Percentiles rank a stretch among this genome's conserved stretches.
phyloP scores from a whole-genome alignment of 2,888 invertebrate genomes.

The Apamea crenata region DNA sequence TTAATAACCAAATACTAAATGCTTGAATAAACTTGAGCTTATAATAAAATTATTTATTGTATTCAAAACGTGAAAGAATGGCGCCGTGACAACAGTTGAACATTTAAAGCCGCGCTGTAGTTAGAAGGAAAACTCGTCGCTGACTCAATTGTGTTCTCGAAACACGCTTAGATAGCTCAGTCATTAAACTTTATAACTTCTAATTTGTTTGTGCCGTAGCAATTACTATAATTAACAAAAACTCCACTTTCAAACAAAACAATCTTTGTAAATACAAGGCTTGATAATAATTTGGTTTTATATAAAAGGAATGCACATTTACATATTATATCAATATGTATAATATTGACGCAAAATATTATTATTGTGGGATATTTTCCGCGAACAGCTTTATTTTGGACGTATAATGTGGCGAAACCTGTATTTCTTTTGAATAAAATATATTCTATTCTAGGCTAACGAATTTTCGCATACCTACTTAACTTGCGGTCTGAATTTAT shows the following conservation, averaged over 20 bases:
- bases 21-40: slow-evolving; percentile 1
- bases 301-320: slow-evolving; percentile 48
- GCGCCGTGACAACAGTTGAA: slow-evolving; percentile 39
- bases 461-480: slow-evolving; percentile 29
- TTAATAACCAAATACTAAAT: neutral
- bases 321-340: slow-evolving; percentile 42
- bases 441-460: slow-evolving; percentile 15
- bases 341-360: slow-evolving; percentile 45
- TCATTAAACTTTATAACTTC: slow-evolving; percentile 70
- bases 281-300: slow-evolving; percentile 50
- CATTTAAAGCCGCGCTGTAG: slow-evolving; percentile 29
- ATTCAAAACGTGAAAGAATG: slow-evolving; percentile 55
- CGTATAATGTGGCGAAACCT: slow-evolving; percentile 43
- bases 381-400: slow-evolving; percentile 36
- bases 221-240: slow-evolving; percentile 69
- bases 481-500: slow-evolving; percentile 35
- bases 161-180: slow-evolving; percentile 63
- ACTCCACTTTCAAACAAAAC: slow-evolving; percentile 58
- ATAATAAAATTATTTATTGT: slow-evolving; percentile 34
- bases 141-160: slow-evolving; percentile 63
- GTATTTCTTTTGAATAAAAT: slow-evolving; percentile 36
- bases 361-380: slow-evolving; percentile 39
- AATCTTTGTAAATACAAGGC: slow-evolving; percentile 36
- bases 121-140: slow-evolving; percentile 49
- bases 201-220: slow-evolving; percentile 70